Evolutionary conservation across 2,888 invertebrate species (phyloP).

Genomic region (Atethmia centrago): DNA sequence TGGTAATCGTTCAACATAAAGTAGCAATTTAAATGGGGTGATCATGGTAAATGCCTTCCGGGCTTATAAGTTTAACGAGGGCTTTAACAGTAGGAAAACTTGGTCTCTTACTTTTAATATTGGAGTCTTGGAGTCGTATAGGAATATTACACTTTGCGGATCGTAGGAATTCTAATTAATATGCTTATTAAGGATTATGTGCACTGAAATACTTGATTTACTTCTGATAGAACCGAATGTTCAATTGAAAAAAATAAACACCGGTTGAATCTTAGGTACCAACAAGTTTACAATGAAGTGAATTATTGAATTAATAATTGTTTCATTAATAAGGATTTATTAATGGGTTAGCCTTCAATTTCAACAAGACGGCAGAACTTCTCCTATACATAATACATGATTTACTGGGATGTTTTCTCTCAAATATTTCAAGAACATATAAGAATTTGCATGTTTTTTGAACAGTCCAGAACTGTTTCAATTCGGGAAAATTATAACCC

Average conservation of each 20-base stretch:
- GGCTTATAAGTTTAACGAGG: constrained; percentile 47
- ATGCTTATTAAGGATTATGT: background rate
- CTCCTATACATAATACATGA: too few species aligned
- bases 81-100: constrained; percentile 39
- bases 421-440: background rate
- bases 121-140: constrained; percentile 19
- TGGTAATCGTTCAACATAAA: constrained; percentile 35
- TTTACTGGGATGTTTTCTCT: background rate
- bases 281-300: background rate
- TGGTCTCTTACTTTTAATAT: constrained; percentile 40
- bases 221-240: too few species aligned
- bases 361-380: background rate
- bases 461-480: background rate
- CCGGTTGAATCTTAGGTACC: background rate
- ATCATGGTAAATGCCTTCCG: constrained; percentile 43
- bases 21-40: constrained; percentile 48
- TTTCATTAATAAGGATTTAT: background rate
- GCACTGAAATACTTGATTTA: background rate
- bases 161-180: constrained; percentile 32
- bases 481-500: background rate
- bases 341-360: background rate
- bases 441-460: background rate
- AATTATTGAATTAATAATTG: background rate
- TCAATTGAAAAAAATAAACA: background rate
- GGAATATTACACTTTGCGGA: constrained; percentile 5